Evolutionary conservation across 2,888 invertebrate species (phyloP), one percentile per base, ranked within the genome.

Genomic region (Blastobasis adustella): DNA sequence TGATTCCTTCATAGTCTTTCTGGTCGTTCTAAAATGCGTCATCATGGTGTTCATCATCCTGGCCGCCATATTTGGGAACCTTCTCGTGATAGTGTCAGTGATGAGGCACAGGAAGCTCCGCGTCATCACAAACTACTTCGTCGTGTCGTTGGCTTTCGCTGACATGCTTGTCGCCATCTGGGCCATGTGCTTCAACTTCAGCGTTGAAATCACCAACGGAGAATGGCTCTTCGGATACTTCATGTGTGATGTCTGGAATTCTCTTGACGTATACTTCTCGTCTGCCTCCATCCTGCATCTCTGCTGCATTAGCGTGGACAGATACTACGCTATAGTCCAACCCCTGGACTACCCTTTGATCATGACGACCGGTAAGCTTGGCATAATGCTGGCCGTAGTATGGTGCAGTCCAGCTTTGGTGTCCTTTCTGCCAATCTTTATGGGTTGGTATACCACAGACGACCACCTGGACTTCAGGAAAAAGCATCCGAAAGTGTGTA

Each of bases 221-320:
- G 91, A 90, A 59, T 98, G 98, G 98, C 78, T 96, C 56, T 97
- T 98, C 67, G 96, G 96, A 0, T 93, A 93, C 66, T 94, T 95
- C 70, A 95, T 97, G 95, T 98, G 98, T 80, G 97, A 98, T 79
- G 95, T 98, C 10, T 98, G 97, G 95, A 98, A 98, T 80, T 96
- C 97, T 1, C 90, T 98, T 62, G 98, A 98, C 78, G 98, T 98
- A 1, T 96, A 97, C 72, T 98, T 98, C 76, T 96, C 94, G 63
- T 97, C 95, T 1, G 97, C 97, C 0, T 97, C 97, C 9, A 97
- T 98, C 53, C 89, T 98, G 23, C 98, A 98, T 82, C 83, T 98
- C 51, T 97, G 98, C 77, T 98, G 98, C 79, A 98, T 96, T 66
- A 94, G 94, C 63, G 95, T 95, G 39, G 95, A 95, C 70, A 90